Evolutionary conservation across 2,888 invertebrate species (phyloP), one percentile per base, ranked within the genome.

Genomic region (Epirrita christyi): DNA sequence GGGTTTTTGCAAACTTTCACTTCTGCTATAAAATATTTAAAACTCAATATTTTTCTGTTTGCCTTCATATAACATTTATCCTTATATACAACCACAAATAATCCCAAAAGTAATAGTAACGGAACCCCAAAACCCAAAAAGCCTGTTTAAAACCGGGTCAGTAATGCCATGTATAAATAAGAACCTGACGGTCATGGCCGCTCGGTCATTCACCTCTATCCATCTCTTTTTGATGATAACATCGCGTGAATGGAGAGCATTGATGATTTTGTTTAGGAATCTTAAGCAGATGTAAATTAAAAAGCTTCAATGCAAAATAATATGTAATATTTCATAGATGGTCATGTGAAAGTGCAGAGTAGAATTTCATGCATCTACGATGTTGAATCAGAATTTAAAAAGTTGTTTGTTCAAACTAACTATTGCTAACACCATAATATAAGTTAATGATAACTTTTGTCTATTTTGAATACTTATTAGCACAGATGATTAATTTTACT

Each of bases 181-280:
- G 52, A 59, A 59, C 59, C 49, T 58, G 59, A 60, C 73, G 78
- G 80, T 78, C 80, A 80, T 59, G 80, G 78, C 78, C 78, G 74
- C 59, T 49, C 53, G 79, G 74, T 71, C 78, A 51, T 73, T 75
- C 66, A 76, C 71, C 78, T 68, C 53, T 47, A 46, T 43, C 44
- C 62, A 61, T 59, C 54, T 56, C 54, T 48, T 43, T 61, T 47
- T 42, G 29, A 44, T 48, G 41, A 54, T 52, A 60, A 34, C 61
- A 55, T 53, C 27, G 61, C 55, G 36, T 47, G 53, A 42, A 46
- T 34, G 29, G 11, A 41, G 13, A 37, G 43, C 61, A 64, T 58
- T 34, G 55, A 48, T 14, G 49, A 32, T 40, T 40, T 45, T 50
- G 53, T 44, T 29, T 11, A 44, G n/a, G 11, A 6, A 43, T 11